Percentiles rank a stretch among this genome's conserved stretches.
phyloP scores from a whole-genome alignment of 1,140 invertebrate genomes.

The Bombus terrestris region DNA sequence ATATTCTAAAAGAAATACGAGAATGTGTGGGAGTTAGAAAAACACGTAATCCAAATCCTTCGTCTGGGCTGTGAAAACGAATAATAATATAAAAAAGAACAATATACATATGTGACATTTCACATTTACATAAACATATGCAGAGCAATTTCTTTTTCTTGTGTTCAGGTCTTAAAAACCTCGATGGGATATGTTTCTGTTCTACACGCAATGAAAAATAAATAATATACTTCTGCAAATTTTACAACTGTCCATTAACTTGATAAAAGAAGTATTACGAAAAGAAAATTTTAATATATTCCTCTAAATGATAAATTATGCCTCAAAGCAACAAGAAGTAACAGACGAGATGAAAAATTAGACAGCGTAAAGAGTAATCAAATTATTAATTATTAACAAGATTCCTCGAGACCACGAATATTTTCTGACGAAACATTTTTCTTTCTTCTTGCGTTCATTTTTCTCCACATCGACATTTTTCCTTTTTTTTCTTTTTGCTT shows the following conservation, averaged over 20 bases:
- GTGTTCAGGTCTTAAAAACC: constrained; percentile 66
- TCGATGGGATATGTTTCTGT: constrained; percentile 68
- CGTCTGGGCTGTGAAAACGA: not conserved
- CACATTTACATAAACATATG: not conserved
- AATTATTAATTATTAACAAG: constrained; percentile 47
- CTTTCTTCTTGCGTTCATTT: not conserved
- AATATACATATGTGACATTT: not conserved
- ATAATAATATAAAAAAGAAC: not conserved
- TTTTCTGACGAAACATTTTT: constrained; percentile 2
- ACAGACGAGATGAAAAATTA: not conserved
- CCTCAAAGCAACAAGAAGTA: not conserved
- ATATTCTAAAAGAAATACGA: no score
- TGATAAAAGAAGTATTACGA: not conserved
- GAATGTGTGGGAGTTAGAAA: no score
- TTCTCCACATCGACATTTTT: not conserved
- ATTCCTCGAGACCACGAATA: not conserved
- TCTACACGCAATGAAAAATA: constrained; percentile 48
- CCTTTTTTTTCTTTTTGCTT: not conserved
- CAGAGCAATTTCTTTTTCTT: no score
- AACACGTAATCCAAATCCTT: no score
- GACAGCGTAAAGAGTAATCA: not conserved
- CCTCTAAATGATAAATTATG: not conserved
- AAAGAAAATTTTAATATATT: not conserved
- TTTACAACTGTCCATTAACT: not conserved
- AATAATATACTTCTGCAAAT: not conserved